phyloP scores from a whole-genome alignment of 2,113 vertebrate genomes.

The Donacobius atricapilla region DNA sequence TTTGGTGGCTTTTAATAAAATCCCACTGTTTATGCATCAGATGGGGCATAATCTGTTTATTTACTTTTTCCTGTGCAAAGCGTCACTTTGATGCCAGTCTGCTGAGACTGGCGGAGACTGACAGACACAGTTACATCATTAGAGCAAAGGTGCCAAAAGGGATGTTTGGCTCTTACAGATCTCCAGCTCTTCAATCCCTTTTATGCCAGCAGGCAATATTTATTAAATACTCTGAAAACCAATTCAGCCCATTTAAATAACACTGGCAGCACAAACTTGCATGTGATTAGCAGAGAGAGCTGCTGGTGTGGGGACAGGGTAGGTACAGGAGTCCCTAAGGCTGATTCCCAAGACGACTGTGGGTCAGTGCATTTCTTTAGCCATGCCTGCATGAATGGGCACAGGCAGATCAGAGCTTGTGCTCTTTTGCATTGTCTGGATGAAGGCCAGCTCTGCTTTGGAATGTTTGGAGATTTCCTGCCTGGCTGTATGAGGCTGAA shows the following conservation, averaged over 20 bases:
- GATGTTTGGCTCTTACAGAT: constrained; percentile 33
- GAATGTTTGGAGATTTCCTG: not conserved
- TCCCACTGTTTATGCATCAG: constrained; percentile 16
- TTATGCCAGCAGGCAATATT: constrained; percentile 38
- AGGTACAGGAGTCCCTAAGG: not conserved
- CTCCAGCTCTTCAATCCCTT: not conserved
- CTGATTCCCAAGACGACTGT: not conserved
- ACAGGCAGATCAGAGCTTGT: not conserved
- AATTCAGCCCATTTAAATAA: not conserved
- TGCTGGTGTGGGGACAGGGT: not conserved
- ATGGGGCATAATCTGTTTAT: constrained; percentile 47
- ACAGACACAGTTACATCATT: constrained; percentile 46
- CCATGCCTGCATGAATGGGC: not conserved
- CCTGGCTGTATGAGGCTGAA: not conserved
- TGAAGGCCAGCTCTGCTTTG: not conserved
- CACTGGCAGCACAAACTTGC: not conserved
- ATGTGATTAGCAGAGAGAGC: not conserved
- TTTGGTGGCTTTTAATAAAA: constrained; percentile 4
- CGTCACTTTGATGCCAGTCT: not conserved
- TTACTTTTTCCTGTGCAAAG: constrained; percentile 33
- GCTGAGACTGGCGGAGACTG: constrained; percentile 27
- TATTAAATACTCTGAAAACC: constrained; percentile 41
- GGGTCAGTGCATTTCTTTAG: not conserved
- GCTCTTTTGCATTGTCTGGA: not conserved
- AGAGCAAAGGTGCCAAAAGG: constrained; percentile 52